Evolutionary conservation across 1,140 invertebrate genomes (phyloP), one percentile per base, ranked within the genome.

Genomic region (Delia radicum): DNA sequence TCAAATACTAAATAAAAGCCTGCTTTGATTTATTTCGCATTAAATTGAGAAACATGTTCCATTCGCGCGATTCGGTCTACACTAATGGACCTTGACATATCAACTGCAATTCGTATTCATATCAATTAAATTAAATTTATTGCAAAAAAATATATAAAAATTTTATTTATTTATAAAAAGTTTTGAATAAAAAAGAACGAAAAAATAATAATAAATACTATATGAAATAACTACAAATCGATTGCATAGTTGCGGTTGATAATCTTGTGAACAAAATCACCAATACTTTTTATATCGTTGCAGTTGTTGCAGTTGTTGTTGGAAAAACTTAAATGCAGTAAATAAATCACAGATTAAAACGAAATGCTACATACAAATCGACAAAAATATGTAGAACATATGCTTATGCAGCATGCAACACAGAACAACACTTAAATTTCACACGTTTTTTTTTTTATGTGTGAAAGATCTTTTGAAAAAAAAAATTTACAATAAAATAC

Each of bases 41-140:
- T 24, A 33, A 69, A 69, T 69, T 69, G 65, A 69, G 65, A 37
- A 69, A 37, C 65, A 69, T 69, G 65, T 69, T 33, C 15, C 65
- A 69, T 69, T 69, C 28, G 28, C 13, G 65, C 29, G 8, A 6
- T 21, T 21, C 10, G n/a, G 5, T 28, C n/a, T 33, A 33, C 29
- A 18, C 65, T 69, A 69, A 69, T 69, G 65, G 65, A 69, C 65
- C 65, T 69, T 69, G 65, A 69, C 65, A 69, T 69, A 69, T 69
- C 65, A 69, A 69, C 65, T 31, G 65, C 65, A 69, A 69, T 69
- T 37, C 65, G 29, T 33, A 37, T 69, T 69, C 65, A 69, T 69
- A 69, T 69, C 65, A 69, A 69, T 69, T 69, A 69, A 69, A 69
- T 69, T 69, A 69, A 69, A 69, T 69, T 69, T 69, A 69, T 69